A percentile compares a stretch with the other conserved stretches of the same genome.
Evolutionary conservation across 2,113 vertebrate species (phyloP).

Genomic region (Falcunculus frontatus): DNA sequence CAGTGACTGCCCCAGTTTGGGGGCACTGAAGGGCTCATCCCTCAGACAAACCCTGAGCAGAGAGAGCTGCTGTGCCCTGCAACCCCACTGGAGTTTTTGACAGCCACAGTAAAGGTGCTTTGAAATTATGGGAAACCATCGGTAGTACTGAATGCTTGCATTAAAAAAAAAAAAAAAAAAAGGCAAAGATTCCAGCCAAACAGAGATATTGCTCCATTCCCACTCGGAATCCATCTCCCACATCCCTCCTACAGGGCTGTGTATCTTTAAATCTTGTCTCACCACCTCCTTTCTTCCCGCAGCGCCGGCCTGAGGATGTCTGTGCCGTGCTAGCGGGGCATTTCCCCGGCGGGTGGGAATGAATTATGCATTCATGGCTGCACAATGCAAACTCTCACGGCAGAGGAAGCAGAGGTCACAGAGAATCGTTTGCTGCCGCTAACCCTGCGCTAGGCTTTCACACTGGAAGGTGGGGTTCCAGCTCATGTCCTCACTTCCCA

Average conservation of each 20-base stretch:
- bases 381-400: not conserved
- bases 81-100: not conserved
- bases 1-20: not conserved
- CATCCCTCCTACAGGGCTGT: not conserved
- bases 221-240: not conserved
- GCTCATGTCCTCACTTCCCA: not conserved
- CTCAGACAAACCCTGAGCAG: not conserved
- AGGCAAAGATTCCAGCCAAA: not conserved
- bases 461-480: not conserved
- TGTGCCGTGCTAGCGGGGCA: not conserved
- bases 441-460: not conserved
- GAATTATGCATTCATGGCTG: not conserved
- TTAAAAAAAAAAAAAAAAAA: not conserved
- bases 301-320: not conserved
- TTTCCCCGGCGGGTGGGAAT: not conserved
- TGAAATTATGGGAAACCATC: not conserved
- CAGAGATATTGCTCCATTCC: not conserved
- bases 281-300: not conserved
- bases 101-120: not conserved
- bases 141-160: not conserved
- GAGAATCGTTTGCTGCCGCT: not conserved
- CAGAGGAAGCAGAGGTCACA: slow-evolving; percentile 3
- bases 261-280: not conserved
- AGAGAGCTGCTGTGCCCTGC: not conserved
- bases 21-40: not conserved